Conservation (phyloP, 2,888 invertebrate species). For the Volucella zonaria region DNA sequence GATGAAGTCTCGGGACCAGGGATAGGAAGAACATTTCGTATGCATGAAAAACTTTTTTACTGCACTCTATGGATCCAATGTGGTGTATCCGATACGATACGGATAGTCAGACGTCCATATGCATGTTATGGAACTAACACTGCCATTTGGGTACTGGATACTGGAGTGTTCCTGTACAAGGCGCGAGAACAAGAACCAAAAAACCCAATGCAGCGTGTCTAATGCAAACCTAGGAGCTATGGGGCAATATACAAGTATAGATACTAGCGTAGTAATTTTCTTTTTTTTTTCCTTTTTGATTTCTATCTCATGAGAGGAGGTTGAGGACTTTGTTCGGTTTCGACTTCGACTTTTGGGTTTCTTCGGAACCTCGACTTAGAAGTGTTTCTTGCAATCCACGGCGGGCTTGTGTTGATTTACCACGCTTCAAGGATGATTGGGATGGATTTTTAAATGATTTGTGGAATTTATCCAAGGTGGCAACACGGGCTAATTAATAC, state of each 20-base stretch:
- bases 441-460: constrained; percentile 68
- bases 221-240: constrained; percentile 67
- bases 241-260: constrained; percentile 18
- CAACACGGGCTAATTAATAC: constrained; percentile 65
- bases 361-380: too few relatives aligned
- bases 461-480: constrained; percentile 62
- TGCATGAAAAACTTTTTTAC: constrained; percentile 71
- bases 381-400: too few relatives aligned
- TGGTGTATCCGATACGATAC: constrained; percentile 64
- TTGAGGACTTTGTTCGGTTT: background rate
- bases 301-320: constrained; percentile 42
- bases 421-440: constrained; percentile 69
- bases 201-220: constrained; percentile 69
- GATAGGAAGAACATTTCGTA: constrained; percentile 64
- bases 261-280: background rate
- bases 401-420: constrained; percentile 61
- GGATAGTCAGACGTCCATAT: too few relatives aligned
- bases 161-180: constrained; percentile 19
- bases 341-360: constrained; percentile 9
- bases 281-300: constrained; percentile 44
- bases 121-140: background rate
- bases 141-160: constrained; percentile 9
- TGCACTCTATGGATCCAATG: constrained; percentile 68
- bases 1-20: constrained; percentile 62
- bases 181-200: constrained; percentile 30